These are phyloP conservation scores for Chelon labrosus DNA, from an alignment of 2,797 vertebrate genomes.

Conservation along the genomic window DNA sequence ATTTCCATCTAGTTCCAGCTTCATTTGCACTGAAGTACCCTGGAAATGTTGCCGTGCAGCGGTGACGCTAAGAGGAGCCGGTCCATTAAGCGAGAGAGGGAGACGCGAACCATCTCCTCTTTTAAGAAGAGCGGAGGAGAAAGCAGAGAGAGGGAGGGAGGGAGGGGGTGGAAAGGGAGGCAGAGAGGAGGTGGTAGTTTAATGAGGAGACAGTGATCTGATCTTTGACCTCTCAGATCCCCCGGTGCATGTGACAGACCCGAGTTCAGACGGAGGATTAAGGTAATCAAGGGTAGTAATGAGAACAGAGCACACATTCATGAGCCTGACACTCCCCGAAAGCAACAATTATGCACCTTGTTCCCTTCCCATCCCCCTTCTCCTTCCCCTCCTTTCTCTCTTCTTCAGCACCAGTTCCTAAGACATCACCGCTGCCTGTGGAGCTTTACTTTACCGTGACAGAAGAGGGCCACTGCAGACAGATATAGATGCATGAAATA, in stretches of 20 bases:
- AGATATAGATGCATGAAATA: constrained; percentile 50
- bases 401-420: background rate
- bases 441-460: constrained; percentile 47
- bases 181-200: constrained; percentile 46
- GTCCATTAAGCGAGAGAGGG: constrained; percentile 61
- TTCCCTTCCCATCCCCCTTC: background rate
- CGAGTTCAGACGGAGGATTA: constrained; percentile 76
- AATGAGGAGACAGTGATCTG: constrained; percentile 74
- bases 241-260: constrained; percentile 69
- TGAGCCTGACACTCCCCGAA: constrained; percentile 50
- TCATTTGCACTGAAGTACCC: constrained; percentile 74
- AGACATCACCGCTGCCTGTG: constrained; percentile 30
- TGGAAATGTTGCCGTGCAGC: constrained; percentile 60
- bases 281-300: constrained; percentile 78
- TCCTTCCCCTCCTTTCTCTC: background rate
- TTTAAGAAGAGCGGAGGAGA: constrained; percentile 24
- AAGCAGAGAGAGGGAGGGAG: background rate
- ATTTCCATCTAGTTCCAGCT: constrained; percentile 82
- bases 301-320: constrained; percentile 73
- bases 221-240: constrained; percentile 74
- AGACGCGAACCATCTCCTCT: constrained; percentile 49
- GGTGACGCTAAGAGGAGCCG: constrained; percentile 59
- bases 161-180: constrained; percentile 12
- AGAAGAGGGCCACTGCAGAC: constrained; percentile 52
- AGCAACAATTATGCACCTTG: constrained; percentile 53